These are phyloP conservation scores for Phyllotreta striolata DNA, from an alignment of 2,888 invertebrate genomes.

Conservation along the genomic window DNA sequence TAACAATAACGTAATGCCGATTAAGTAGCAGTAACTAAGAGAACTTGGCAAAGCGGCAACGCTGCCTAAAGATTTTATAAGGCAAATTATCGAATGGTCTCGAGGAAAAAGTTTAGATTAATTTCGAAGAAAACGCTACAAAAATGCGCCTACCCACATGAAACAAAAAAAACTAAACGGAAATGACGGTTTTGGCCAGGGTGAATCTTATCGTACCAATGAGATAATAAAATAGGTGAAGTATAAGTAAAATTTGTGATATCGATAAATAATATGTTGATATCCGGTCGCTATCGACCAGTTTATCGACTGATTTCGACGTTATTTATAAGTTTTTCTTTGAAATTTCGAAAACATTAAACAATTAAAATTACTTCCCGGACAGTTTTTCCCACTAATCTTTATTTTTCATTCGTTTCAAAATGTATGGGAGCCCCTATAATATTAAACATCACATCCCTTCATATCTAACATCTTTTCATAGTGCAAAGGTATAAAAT, in stretches of 20 bases:
- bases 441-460: too few relatives aligned
- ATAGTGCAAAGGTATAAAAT: too few relatives aligned
- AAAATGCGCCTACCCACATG: background rate
- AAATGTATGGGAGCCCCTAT: too few relatives aligned
- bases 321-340: slow-evolving; percentile 7
- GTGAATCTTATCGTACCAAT: slow-evolving; percentile 15
- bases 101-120: too few relatives aligned
- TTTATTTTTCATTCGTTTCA: too few relatives aligned
- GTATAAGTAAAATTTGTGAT: slow-evolving; percentile 19
- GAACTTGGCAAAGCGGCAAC: slow-evolving; percentile 3
- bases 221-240: slow-evolving; percentile 17
- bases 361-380: too few relatives aligned
- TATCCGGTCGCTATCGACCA: slow-evolving; percentile 17
- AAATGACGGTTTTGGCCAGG: slow-evolving; percentile 12
- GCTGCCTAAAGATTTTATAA: background rate
- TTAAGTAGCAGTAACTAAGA: background rate
- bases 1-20: slow-evolving; percentile 55
- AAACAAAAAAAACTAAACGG: slow-evolving; percentile 15
- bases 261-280: slow-evolving; percentile 21
- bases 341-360: too few relatives aligned
- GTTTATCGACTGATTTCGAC: slow-evolving; percentile 14
- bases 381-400: too few relatives aligned
- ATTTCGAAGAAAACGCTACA: too few relatives aligned
- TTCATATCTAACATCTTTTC: too few relatives aligned
- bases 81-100: too few relatives aligned